Conservation (phyloP, 2,888 invertebrate species). For the Steromphala cineraria region DNA sequence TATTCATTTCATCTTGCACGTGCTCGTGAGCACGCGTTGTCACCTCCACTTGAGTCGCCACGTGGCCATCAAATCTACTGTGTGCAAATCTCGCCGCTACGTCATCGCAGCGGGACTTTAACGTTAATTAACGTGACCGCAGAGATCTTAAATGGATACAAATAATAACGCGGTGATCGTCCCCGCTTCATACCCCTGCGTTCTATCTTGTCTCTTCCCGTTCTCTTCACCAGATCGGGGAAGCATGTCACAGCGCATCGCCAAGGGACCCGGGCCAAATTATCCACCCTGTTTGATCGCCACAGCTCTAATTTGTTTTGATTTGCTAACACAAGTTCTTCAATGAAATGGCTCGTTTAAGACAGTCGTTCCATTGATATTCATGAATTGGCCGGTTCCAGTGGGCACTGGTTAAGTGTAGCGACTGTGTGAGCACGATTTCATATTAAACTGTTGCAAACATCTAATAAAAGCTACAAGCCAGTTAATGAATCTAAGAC, state of each 20-base stretch:
- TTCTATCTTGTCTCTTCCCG: neutral
- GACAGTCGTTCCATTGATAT: conserved; percentile 10
- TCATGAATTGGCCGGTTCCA: conserved; percentile 1
- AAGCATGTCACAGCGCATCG: neutral
- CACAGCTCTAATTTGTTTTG: conserved; percentile 13
- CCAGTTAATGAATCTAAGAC: conserved; percentile 8
- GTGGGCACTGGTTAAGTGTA: neutral
- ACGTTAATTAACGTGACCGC: conserved; percentile 29
- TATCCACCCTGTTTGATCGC: conserved; percentile 3
- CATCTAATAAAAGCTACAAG: neutral
- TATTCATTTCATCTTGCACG: conserved; percentile 33
- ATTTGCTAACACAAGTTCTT: conserved; percentile 15
- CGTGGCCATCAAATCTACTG: conserved; percentile 23
- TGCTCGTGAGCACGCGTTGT: conserved; percentile 30
- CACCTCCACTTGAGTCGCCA: conserved; percentile 25
- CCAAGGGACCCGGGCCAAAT: conserved; percentile 8
- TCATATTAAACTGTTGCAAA: conserved; percentile 14
- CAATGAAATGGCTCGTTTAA: conserved; percentile 15
- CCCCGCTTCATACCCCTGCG: neutral
- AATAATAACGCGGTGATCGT: neutral
- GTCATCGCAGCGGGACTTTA: conserved; percentile 30
- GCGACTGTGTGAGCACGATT: neutral
- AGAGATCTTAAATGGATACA: conserved; percentile 18
- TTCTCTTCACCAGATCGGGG: neutral
- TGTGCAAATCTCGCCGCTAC: conserved; percentile 21